phyloP scores from a whole-genome alignment of 2,888 invertebrate species.

The Cephus nigrinus region DNA sequence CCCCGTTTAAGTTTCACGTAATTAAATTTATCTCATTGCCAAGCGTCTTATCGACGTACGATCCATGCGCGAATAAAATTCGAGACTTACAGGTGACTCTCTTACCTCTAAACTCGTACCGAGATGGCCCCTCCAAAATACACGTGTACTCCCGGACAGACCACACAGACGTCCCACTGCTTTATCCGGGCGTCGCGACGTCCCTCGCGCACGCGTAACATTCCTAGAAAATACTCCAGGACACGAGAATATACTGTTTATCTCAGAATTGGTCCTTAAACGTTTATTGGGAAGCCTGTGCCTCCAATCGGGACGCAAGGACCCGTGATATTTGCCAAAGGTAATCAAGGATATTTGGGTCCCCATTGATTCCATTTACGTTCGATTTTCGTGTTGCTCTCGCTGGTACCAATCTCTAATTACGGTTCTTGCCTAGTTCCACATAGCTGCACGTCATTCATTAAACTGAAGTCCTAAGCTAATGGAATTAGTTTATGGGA shows the following conservation, averaged over 20 bases:
- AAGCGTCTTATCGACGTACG: conserved; percentile 17
- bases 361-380: conserved; percentile 5
- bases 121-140: no score
- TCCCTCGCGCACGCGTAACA: neutral
- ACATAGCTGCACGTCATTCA: conserved; percentile 31
- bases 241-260: neutral
- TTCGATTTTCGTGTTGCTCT: neutral
- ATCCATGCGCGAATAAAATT: no score
- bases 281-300: neutral
- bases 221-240: neutral
- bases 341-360: conserved; percentile 1
- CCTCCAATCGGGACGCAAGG: neutral
- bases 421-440: conserved; percentile 28
- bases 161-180: neutral
- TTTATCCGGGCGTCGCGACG: neutral
- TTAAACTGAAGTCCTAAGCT: conserved; percentile 41
- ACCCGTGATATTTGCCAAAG: neutral
- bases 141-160: neutral
- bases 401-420: conserved; percentile 27
- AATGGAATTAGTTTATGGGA: conserved; percentile 50
- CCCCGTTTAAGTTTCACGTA: conserved; percentile 30
- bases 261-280: neutral
- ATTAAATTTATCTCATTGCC: conserved; percentile 46
- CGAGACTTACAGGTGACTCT: no score
- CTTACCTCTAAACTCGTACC: no score